Percentiles rank a stretch among this genome's conserved stretches.
Evolutionary conservation across 1,140 invertebrate species (phyloP).

Genomic region (Drosophila arawakana): DNA sequence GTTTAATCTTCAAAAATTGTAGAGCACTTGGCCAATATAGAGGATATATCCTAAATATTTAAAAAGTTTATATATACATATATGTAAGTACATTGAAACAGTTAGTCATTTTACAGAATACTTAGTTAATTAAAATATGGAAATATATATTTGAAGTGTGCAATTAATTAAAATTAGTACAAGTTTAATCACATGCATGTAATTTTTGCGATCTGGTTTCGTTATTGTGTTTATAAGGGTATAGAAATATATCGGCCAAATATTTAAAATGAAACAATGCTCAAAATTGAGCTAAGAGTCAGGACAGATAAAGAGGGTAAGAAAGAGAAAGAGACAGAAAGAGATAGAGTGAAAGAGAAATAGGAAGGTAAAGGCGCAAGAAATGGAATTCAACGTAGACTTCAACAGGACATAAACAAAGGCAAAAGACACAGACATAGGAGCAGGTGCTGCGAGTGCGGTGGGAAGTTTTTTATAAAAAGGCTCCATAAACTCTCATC

Average conservation of each 20-base stretch:
- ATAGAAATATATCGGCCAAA: slow-evolving; percentile 6
- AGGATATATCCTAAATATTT: slow-evolving; percentile 25
- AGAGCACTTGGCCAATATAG: slow-evolving; percentile 38
- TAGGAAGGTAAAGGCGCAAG: slow-evolving; percentile 48
- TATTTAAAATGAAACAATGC: slow-evolving; percentile 11
- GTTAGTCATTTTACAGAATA: slow-evolving; percentile 34
- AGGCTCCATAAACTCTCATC: slow-evolving; percentile 68
- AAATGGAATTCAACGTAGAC: slow-evolving; percentile 56
- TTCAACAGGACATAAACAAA: slow-evolving; percentile 58
- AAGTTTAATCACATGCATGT: slow-evolving; percentile 33
- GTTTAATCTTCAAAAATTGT: slow-evolving; percentile 12
- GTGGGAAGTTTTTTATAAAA: slow-evolving; percentile 32
- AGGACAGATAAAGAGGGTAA: background rate
- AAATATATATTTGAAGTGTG: slow-evolving; percentile 30
- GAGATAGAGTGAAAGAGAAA: slow-evolving; percentile 37
- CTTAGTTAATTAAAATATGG: slow-evolving; percentile 2
- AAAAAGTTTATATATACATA: slow-evolving; percentile 18
- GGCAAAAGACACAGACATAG: slow-evolving; percentile 71
- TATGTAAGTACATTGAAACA: slow-evolving; percentile 19
- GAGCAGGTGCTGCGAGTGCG: slow-evolving; percentile 63
- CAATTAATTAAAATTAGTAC: slow-evolving; percentile 27
- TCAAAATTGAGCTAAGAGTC: slow-evolving; percentile 29
- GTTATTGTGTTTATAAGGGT: slow-evolving; percentile 20
- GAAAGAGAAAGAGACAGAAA: slow-evolving; percentile 26
- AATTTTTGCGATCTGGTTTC: background rate